Conservation (phyloP, 2,888 invertebrate species). For the Minunthozetes semirufus region DNA sequence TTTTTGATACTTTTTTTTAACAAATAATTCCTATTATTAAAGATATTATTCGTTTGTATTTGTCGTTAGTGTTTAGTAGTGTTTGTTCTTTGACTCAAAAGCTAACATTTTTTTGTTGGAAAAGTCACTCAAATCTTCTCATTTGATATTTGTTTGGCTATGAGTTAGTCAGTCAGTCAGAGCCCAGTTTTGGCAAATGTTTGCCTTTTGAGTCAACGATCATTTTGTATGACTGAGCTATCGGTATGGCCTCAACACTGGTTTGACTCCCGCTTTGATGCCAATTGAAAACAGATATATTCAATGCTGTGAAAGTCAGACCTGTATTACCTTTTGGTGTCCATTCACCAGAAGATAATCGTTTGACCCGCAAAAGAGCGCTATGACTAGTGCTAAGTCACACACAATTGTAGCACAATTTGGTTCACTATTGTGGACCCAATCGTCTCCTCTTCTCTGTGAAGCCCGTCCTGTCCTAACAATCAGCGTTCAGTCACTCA, state of each 20-base stretch:
- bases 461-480: no score
- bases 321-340: conserved; percentile 29
- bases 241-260: not conserved
- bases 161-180: not conserved
- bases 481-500: no score
- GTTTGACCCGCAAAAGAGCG: conserved; percentile 16
- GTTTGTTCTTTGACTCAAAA: no score
- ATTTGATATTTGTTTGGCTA: not conserved
- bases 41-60: not conserved
- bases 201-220: conserved; percentile 16
- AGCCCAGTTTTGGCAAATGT: not conserved
- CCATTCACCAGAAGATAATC: conserved; percentile 31
- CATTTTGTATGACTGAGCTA: not conserved
- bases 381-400: not conserved
- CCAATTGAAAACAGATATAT: no score
- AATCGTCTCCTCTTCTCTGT: no score
- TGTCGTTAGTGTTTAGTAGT: not conserved
- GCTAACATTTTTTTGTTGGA: no score
- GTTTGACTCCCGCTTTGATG: conserved; percentile 2
- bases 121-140: not conserved
- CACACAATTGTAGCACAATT: not conserved
- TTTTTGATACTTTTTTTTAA: not conserved
- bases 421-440: no score
- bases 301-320: no score
- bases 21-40: no score